Evolutionary conservation across 2,888 invertebrate genomes (phyloP).

Genomic region (Fabriciana adippe): DNA sequence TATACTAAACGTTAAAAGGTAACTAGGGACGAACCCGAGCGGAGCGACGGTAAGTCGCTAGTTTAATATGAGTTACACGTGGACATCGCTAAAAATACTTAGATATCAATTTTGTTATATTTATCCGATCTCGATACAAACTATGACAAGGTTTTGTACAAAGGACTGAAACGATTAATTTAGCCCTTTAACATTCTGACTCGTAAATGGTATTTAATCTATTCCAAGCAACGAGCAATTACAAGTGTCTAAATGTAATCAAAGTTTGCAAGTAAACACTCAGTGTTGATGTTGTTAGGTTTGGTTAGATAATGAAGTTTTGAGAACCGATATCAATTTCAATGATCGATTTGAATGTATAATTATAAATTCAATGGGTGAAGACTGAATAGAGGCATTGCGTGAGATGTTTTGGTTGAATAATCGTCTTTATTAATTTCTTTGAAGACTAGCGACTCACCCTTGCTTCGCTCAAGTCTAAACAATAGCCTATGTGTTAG

Average conservation of each 20-base stretch:
- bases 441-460: no score
- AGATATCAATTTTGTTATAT: neutral
- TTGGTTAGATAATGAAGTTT: conserved; percentile 18
- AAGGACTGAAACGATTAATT: conserved; percentile 6
- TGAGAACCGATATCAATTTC: neutral
- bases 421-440: no score
- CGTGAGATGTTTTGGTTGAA: no score
- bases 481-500: no score
- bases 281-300: conserved; percentile 22
- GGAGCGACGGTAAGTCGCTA: no score
- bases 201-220: conserved; percentile 22
- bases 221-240: conserved; percentile 24
- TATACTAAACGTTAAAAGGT: no score
- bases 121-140: neutral
- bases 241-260: conserved; percentile 28
- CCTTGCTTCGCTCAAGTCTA: no score
- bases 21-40: no score
- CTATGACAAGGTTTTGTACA: neutral
- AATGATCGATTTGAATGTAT: conserved; percentile 8
- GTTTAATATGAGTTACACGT: no score
- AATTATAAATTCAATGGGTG: conserved; percentile 12
- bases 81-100: no score
- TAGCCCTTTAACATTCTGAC: conserved; percentile 8
- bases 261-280: conserved; percentile 25
- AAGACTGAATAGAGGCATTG: no score